phyloP scores from a whole-genome alignment of 2,888 invertebrate species.

The Lepidochitona cinerea region DNA sequence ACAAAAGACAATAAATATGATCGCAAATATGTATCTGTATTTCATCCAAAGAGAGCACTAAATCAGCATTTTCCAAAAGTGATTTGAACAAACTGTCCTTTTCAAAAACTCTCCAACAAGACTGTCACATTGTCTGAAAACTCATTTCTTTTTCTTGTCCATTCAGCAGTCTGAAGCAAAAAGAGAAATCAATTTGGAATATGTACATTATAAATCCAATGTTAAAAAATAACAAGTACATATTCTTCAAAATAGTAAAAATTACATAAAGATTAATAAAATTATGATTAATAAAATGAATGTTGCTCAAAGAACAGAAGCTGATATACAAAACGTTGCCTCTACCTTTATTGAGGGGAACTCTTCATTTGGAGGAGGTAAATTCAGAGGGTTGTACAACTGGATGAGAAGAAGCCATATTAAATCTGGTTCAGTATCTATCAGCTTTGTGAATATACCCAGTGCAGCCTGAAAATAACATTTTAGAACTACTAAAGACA shows the following conservation, averaged over 20 bases:
- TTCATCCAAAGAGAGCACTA: too few relatives aligned
- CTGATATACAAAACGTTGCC: too few relatives aligned
- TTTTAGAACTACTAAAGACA: too few relatives aligned
- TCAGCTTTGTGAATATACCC: constrained; percentile 37
- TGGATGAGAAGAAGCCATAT: constrained; percentile 49
- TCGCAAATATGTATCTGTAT: too few relatives aligned
- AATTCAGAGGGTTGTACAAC: constrained; percentile 35
- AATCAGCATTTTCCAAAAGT: too few relatives aligned
- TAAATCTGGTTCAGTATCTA: constrained; percentile 39
- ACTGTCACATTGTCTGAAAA: not conserved
- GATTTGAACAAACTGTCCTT: too few relatives aligned
- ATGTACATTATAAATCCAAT: constrained; percentile 11
- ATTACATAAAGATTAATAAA: too few relatives aligned
- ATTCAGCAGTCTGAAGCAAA: not conserved
- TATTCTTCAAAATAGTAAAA: too few relatives aligned
- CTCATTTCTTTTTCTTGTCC: not conserved
- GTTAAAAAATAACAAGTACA: not conserved
- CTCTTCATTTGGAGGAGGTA: constrained; percentile 26
- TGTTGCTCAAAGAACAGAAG: too few relatives aligned
- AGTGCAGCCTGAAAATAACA: constrained; percentile 44
- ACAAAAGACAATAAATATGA: too few relatives aligned
- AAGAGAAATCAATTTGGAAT: not conserved
- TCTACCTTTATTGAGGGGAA: not conserved
- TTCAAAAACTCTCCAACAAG: too few relatives aligned
- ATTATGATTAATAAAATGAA: too few relatives aligned